These are phyloP conservation scores for Arrhamphus sclerolepis DNA, from an alignment of 2,797 vertebrate genomes.

Conservation along the genomic window DNA sequence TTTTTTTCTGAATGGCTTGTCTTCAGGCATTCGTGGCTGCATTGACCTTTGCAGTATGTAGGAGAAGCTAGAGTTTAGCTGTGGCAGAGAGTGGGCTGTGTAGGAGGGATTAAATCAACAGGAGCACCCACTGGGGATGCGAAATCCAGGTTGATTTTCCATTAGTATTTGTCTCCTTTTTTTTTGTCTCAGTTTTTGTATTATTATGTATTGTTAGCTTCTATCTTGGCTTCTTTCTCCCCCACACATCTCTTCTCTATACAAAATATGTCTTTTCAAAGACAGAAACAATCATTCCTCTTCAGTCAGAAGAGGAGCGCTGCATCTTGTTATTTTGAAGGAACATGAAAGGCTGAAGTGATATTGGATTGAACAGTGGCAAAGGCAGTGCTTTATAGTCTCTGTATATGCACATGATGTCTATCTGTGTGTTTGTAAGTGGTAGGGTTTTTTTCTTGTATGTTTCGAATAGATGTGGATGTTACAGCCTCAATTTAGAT, in stretches of 20 bases:
- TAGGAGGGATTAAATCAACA: conserved; percentile 63
- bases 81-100: conserved; percentile 47
- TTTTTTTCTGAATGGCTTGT: conserved; percentile 29
- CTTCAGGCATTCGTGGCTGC: conserved; percentile 34
- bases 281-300: conserved; percentile 74
- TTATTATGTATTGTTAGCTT: not conserved
- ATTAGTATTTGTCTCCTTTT: conserved; percentile 41
- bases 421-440: conserved; percentile 26
- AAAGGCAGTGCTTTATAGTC: conserved; percentile 50
- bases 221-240: conserved; percentile 12
- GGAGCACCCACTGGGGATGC: conserved; percentile 48
- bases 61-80: conserved; percentile 50
- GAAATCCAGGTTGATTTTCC: conserved; percentile 49
- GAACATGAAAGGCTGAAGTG: conserved; percentile 79
- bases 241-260: conserved; percentile 22
- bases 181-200: conserved; percentile 17
- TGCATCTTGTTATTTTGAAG: conserved; percentile 73
- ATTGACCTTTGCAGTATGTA: conserved; percentile 52
- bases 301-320: conserved; percentile 67
- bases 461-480: conserved; percentile 37
- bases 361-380: conserved; percentile 68
- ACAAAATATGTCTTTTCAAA: conserved; percentile 69
- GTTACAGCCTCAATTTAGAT: conserved; percentile 41
- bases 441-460: conserved; percentile 29
- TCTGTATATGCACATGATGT: conserved; percentile 34